phyloP scores from a whole-genome alignment of 2,888 invertebrate genomes.

The Camptogramma bilineatum region DNA sequence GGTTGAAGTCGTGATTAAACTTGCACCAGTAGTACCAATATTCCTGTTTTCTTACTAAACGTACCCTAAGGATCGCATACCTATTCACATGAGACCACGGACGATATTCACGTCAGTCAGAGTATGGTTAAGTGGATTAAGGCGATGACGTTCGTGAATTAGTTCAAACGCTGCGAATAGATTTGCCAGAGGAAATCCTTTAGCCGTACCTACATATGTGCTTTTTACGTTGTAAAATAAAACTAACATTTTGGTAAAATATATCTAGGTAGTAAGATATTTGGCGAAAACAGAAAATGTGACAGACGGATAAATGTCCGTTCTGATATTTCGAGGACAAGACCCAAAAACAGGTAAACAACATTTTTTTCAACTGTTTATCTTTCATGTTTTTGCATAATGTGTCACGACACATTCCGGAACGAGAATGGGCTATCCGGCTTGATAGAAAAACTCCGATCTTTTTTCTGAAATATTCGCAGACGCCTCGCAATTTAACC shows the following conservation, averaged over 20 bases:
- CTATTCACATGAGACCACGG: not conserved
- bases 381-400: not conserved
- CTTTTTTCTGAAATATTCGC: not conserved
- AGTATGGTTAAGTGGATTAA: conserved; percentile 53
- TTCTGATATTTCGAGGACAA: not conserved
- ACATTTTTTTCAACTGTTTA: not conserved
- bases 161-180: conserved; percentile 41
- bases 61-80: conserved; percentile 18
- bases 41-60: not conserved
- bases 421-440: not conserved
- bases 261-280: too few species aligned
- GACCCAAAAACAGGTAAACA: not conserved
- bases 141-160: conserved; percentile 45
- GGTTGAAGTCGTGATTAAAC: not conserved
- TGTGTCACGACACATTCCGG: not conserved
- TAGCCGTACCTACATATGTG: not conserved
- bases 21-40: not conserved
- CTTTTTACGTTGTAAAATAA: not conserved
- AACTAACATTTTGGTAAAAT: not conserved
- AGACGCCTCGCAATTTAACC: too few species aligned
- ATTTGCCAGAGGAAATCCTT: conserved; percentile 4
- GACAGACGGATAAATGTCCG: not conserved
- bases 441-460: not conserved
- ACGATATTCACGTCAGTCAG: conserved; percentile 24
- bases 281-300: too few species aligned